These are phyloP conservation scores for Enchytraeus crypticus DNA, from an alignment of 2,888 invertebrate genomes.

Conservation along the genomic window DNA sequence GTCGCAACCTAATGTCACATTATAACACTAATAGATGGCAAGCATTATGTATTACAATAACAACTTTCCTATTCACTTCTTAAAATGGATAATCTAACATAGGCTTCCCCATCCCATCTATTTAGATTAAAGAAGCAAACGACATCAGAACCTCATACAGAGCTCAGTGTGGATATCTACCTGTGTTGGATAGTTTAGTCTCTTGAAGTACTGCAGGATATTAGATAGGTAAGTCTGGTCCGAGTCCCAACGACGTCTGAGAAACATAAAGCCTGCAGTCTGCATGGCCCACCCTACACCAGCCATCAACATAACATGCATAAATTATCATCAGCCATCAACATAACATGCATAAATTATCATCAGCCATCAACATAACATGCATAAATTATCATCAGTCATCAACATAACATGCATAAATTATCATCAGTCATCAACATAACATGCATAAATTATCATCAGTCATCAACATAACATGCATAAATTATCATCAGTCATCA, in stretches of 20 bases:
- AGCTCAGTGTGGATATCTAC: slow-evolving; percentile 29
- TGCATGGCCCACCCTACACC: slow-evolving; percentile 68
- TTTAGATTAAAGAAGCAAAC: too few relatives aligned
- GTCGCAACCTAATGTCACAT: too few relatives aligned
- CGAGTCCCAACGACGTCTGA: slow-evolving; percentile 71
- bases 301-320: neutral
- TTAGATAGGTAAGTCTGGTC: slow-evolving; percentile 60
- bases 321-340: neutral
- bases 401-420: too few relatives aligned
- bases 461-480: too few relatives aligned
- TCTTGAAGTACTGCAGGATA: slow-evolving; percentile 65
- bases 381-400: too few relatives aligned
- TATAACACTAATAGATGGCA: neutral
- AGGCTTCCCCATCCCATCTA: too few relatives aligned
- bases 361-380: too few relatives aligned
- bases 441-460: too few relatives aligned
- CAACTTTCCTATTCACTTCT: neutral
- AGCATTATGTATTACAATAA: neutral
- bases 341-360: too few relatives aligned
- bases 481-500: too few relatives aligned
- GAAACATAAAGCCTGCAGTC: slow-evolving; percentile 71
- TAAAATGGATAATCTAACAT: neutral
- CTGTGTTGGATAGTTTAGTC: slow-evolving; percentile 56
- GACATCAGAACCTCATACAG: too few relatives aligned
- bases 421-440: too few relatives aligned